phyloP scores from a whole-genome alignment of 2,888 invertebrate species.

The Pollenia angustigena region DNA sequence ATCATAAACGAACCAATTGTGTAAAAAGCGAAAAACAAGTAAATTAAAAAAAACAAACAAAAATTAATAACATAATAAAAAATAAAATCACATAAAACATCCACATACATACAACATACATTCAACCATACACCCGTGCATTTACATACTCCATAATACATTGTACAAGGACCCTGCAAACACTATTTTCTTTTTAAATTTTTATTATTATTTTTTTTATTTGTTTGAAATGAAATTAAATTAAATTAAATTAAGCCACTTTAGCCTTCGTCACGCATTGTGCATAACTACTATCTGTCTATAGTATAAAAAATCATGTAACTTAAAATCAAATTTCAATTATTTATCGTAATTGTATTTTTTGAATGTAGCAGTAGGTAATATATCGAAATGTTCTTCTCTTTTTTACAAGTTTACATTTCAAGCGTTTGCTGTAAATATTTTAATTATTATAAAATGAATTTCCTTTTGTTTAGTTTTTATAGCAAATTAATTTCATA shows the following conservation, averaged over 20 bases:
- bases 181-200: slow-evolving; percentile 37
- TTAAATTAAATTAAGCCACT: slow-evolving; percentile 60
- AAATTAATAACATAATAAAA: slow-evolving; percentile 61
- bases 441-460: not conserved
- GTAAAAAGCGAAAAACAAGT: slow-evolving; percentile 70
- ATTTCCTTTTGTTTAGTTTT: no score
- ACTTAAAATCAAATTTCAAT: slow-evolving; percentile 6
- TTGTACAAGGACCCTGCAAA: no score
- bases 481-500: no score
- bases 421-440: not conserved
- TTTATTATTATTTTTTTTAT: slow-evolving; percentile 30
- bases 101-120: slow-evolving; percentile 11
- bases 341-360: not conserved
- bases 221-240: slow-evolving; percentile 42
- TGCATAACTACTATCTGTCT: slow-evolving; percentile 21
- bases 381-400: not conserved
- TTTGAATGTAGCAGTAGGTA: not conserved
- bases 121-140: slow-evolving; percentile 9
- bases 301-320: slow-evolving; percentile 6
- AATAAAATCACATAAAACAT: slow-evolving; percentile 67
- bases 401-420: not conserved
- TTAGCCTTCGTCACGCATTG: slow-evolving; percentile 67
- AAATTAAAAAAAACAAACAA: slow-evolving; percentile 38
- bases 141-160: slow-evolving; percentile 13
- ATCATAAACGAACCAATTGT: slow-evolving; percentile 71